Conservation (phyloP, 1,140 invertebrate species). For the Diuraphis noxia region DNA sequence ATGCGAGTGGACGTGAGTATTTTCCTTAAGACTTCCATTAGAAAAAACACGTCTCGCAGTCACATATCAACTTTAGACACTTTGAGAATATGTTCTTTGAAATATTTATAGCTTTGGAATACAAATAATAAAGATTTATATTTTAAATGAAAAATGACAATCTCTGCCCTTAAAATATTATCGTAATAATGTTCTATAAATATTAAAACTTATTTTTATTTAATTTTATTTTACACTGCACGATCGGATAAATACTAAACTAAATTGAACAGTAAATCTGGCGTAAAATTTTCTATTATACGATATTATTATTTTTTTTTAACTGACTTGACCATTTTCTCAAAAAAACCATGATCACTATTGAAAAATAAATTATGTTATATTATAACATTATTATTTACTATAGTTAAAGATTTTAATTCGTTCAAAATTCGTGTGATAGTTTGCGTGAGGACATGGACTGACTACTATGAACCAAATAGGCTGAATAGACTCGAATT, state of each 20-base stretch:
- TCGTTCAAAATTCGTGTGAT: not conserved
- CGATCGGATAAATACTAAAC: not conserved
- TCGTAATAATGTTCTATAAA: not conserved
- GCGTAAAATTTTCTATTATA: too few relatives aligned
- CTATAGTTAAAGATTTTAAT: not conserved
- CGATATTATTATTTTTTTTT: too few relatives aligned
- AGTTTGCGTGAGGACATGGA: too few relatives aligned
- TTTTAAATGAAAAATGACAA: not conserved
- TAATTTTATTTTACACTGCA: not conserved
- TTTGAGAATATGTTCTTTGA: not conserved
- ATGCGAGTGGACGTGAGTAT: slow-evolving; percentile 8
- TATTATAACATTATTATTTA: too few relatives aligned
- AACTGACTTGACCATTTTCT: too few relatives aligned
- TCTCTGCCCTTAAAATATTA: not conserved
- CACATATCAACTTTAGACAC: not conserved
- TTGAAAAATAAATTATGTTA: too few relatives aligned
- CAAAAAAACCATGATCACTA: too few relatives aligned
- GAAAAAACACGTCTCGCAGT: not conserved
- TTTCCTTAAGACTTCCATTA: slow-evolving; percentile 5
- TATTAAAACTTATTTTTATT: not conserved
- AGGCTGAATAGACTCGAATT: not conserved
- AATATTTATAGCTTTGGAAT: not conserved
- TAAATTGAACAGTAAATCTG: too few relatives aligned
- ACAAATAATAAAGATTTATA: not conserved
- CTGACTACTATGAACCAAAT: not conserved